Evolutionary conservation across 2,888 invertebrate species (phyloP), one percentile per base, ranked within the genome.

Genomic region (Bimastos eiseni): DNA sequence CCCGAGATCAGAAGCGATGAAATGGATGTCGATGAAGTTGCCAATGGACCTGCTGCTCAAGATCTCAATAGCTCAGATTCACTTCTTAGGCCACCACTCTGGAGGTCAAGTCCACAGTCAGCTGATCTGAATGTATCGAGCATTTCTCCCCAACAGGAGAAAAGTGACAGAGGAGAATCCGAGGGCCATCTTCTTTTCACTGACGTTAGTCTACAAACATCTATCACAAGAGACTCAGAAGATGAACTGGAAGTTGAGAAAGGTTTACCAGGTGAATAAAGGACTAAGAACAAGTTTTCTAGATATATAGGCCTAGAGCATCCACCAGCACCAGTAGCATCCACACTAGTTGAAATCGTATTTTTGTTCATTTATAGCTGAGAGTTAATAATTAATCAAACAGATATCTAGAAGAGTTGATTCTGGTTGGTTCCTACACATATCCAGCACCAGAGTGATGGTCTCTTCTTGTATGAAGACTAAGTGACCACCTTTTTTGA

Each of bases 11-110:
- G 19, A 86, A 37, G 11, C 6, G 36, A 86, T 34, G 86, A 86
- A 86, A 86, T 86, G 86, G 36, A 86, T 6, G 86, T 36, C 86
- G 86, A 86, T 86, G 86, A 86, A 36, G 86, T 21, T 36, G 84
- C 19, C 5, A 34, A 84, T 15, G 34, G 8, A 15, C 34, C 33
- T 84, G 84, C 84, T 36, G 86, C 24, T 86, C n/a, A 36, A 30
- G 34, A 37, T 36, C 86, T 21, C 37, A 37, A 34, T 36, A 36
- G 36, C 24, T 86, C 86, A 36, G 34, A 34, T 86, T 86, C 37
- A 37, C 86, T 86, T 86, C 86, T 24, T 21, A 86, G 86, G 15
- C 86, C 86, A 37, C 36, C 86, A 21, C 86, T 86, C 24, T 86
- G 86, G 86, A 36, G 17, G 37, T 37, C 34, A 11, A 37, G 37